Base-by-base conservation (phyloP, 2,797 vertebrate genomes). In the Eupleurogrammus muticus region DNA sequence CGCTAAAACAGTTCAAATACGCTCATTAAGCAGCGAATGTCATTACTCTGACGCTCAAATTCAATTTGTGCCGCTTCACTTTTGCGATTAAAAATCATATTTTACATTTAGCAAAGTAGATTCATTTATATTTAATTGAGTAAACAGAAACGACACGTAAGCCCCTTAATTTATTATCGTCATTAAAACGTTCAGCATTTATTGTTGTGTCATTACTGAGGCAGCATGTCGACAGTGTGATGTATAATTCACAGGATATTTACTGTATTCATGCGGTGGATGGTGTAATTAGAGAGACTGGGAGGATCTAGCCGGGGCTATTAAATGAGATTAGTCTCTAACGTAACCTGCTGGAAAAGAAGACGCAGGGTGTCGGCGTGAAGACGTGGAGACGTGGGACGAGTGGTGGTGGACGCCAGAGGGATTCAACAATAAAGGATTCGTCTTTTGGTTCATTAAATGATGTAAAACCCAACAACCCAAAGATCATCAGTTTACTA, bases 221-320 rank as follows among this genome's bases (percentile, higher is more conserved):
- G 69, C 62, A 81, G 70, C 57, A 62, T 79, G 89, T 83, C 73
- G 75, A 84, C 85, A 70, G 63, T 20, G 28, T 75, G 44, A 85
- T 91, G 80, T 75, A 89, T 87, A 70, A 88, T 91, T 91, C 82
- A 81, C 58, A 48, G 56, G 57, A 75, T 88, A 81, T 87, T 86
- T 82, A 78, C 69, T 57, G 57, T 82, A 77, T 81, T 85, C 80
- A 85, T 75, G 72, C 51, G 78, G 79, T 80, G 73, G 63, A 23
- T 73, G 66, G 66, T 65, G 66, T 76, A 70, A 82, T 88, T 68
- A 80, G 56, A 75, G 62, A 42, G 56, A 67, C 69, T 75, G 69
- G 51, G 59, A 66, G 57, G 48, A 87, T 82, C 67, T 62, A 73
- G 71, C 63, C 16, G 19, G n/a, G 38, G 73, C 73, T 71, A 59